A percentile compares a stretch with the other conserved stretches of the same genome.
Conservation (phyloP, 2,113 vertebrate genomes). For the Tyrannus savana region DNA sequence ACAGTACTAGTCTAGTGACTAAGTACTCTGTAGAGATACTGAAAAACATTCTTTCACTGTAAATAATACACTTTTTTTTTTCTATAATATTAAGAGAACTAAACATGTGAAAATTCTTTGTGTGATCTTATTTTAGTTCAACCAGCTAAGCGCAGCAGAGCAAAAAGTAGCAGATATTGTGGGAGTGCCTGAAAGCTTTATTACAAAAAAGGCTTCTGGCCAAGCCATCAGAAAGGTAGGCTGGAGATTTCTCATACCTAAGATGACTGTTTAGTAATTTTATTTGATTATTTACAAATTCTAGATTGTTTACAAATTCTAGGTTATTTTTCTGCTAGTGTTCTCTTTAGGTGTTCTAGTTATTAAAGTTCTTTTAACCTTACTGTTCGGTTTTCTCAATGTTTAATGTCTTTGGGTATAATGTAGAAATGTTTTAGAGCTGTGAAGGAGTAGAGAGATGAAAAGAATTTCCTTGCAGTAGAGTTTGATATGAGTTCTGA, state of each 20-base stretch:
- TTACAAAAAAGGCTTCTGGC: constrained; percentile 89
- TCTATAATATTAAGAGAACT: background rate
- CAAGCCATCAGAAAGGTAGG: constrained; percentile 89
- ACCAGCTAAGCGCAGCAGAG: constrained; percentile 82
- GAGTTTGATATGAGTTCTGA: background rate
- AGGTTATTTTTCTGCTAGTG: background rate
- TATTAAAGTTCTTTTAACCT: background rate
- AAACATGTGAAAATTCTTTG: background rate
- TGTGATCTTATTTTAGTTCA: constrained; percentile 77
- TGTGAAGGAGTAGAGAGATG: background rate
- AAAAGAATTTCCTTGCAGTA: background rate
- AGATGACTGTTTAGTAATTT: background rate
- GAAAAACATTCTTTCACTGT: background rate
- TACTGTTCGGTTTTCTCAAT: background rate
- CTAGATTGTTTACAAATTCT: background rate
- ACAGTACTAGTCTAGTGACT: background rate
- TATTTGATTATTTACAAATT: background rate
- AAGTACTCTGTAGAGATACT: background rate
- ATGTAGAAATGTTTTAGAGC: background rate
- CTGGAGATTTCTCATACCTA: background rate
- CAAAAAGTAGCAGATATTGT: constrained; percentile 84
- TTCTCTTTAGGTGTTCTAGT: background rate
- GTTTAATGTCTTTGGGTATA: background rate
- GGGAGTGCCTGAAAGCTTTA: constrained; percentile 91
- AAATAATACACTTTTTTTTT: background rate